Evolutionary conservation across 2,797 vertebrate genomes (phyloP), one percentile per base, ranked within the genome.

Genomic region (Craterocephalus amniculus): DNA sequence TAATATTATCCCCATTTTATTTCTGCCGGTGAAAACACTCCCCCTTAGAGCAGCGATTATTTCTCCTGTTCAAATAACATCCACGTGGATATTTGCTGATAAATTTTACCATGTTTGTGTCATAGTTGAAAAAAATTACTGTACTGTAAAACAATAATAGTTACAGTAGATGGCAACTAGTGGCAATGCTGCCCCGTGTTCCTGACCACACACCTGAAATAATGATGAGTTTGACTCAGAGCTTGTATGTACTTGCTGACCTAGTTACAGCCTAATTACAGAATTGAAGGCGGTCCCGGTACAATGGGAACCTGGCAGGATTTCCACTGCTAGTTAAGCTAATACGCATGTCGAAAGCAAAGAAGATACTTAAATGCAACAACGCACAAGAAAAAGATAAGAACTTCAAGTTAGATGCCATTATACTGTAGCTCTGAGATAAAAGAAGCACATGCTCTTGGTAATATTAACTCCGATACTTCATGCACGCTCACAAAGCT

Each of bases 181-280:
- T 34, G 54, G 59, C 51, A 43, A 27, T n/a, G 61, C 63, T 61
- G 68, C 26, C 45, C 63, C 0, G 4, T 48, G 61, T 78, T 66
- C 56, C 66, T 83, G 58, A 84, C 56, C 72, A 68, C 66, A 84
- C 58, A 74, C 63, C 72, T 94, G 82, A 94, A 94, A 93, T 92
- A 93, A 91, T 91, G 76, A 93, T 93, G 92, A 93, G 88, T 65
- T 67, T 52, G 60, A 83, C 77, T 86, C 78, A 67, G 85, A 87
- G 87, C 86, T 83, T 69, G 63, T 63, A 79, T 90, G 87, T 82
- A 80, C 78, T 51, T 62, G 65, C 76, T 82, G 89, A 87, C 86
- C 81, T 79, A 86, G 78, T 84, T 87, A 12, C 75, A 64, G 58
- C 63, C 74, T 79, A 85, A 87, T 90, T 88, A 92, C 86, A 80